Evolutionary conservation across 2,113 vertebrate species (phyloP).

Genomic region (Eleginops maclovinus): DNA sequence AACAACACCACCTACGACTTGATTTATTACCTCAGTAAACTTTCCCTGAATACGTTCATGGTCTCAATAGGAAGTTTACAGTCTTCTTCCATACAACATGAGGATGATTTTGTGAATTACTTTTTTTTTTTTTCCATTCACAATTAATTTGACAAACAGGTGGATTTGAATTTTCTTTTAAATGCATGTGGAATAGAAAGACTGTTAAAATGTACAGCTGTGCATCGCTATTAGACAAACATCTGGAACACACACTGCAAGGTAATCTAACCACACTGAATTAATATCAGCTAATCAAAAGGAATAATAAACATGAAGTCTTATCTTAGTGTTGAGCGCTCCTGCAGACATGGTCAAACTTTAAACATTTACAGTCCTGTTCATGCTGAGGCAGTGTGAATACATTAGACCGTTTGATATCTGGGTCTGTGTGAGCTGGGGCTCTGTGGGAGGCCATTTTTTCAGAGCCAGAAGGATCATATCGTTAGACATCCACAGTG

Average conservation of each 20-base stretch:
- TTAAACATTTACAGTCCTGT: conserved; percentile 23
- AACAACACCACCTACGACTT: too few species aligned
- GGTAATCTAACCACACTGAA: background rate
- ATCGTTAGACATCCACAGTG: background rate
- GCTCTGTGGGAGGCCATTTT: background rate
- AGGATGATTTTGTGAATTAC: too few species aligned
- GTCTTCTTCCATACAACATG: too few species aligned
- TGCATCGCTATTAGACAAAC: background rate
- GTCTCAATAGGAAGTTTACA: too few species aligned
- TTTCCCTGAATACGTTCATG: too few species aligned
- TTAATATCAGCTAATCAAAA: conserved; percentile 26
- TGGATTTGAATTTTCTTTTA: background rate
- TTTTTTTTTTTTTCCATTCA: too few species aligned
- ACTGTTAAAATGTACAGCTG: background rate
- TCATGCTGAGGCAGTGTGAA: background rate
- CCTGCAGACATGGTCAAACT: background rate
- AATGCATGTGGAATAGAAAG: background rate
- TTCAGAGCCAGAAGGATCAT: background rate
- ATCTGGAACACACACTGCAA: background rate
- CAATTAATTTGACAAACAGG: too few species aligned
- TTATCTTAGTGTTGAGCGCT: conserved; percentile 27
- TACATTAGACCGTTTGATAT: background rate
- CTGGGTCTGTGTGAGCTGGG: background rate
- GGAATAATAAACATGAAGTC: background rate
- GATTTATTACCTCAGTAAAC: too few species aligned